A percentile compares a stretch with the other conserved stretches of the same genome.
Evolutionary conservation across 2,113 vertebrate genomes (phyloP).

Genomic region (Carettochelys insculpta): DNA sequence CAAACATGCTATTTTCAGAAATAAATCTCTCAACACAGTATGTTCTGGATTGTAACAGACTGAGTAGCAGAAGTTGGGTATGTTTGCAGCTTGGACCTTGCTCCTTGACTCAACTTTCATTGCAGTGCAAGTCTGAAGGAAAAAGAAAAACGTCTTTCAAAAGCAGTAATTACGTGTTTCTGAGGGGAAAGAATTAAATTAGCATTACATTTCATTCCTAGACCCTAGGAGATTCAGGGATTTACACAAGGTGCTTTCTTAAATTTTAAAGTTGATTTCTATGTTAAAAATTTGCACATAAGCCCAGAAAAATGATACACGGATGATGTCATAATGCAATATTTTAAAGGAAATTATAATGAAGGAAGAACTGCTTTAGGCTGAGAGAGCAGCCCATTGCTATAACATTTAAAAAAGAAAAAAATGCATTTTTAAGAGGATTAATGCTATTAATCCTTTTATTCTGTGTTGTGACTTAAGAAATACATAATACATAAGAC

Average conservation of each 20-base stretch:
- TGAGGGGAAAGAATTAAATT: constrained; percentile 65
- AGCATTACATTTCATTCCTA: constrained; percentile 67
- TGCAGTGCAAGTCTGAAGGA: constrained; percentile 25
- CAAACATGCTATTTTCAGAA: not conserved
- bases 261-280: constrained; percentile 51
- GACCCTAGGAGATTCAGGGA: constrained; percentile 46
- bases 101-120: constrained; percentile 53
- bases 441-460: constrained; percentile 10
- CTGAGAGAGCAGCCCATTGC: not conserved
- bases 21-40: constrained; percentile 10
- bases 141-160: constrained; percentile 60
- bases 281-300: constrained; percentile 47
- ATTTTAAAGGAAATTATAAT: not conserved
- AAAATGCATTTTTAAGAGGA: not conserved
- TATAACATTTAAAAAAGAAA: not conserved
- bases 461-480: not conserved
- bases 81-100: constrained; percentile 37
- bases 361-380: not conserved
- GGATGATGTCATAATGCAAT: constrained; percentile 15
- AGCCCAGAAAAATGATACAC: constrained; percentile 25
- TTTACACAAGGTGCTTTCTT: constrained; percentile 65
- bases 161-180: constrained; percentile 57
- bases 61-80: not conserved
- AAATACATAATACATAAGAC: not conserved
- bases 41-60: constrained; percentile 15